Base-by-base conservation (phyloP, 2,113 vertebrate genomes). In the Lepus timidus region DNA sequence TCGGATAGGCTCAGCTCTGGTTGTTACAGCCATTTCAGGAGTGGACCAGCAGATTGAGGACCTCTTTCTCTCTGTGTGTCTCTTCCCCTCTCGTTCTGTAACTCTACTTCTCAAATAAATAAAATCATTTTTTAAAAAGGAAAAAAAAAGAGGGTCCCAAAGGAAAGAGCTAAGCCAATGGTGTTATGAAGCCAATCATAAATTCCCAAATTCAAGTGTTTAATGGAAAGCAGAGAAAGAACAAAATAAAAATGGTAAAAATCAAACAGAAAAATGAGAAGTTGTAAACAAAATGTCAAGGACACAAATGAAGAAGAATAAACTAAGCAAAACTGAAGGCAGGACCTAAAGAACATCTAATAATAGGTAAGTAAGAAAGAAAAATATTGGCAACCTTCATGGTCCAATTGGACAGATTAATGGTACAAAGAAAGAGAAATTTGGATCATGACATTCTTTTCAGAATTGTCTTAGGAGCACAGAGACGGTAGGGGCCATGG, bases 391-490 rank as follows among this genome's bases (percentile, higher is more conserved):
- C 55, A 11, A 36, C 67, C 36, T 89, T 90, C 70, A 14, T 67
- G 44, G 51, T 81, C 25, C 79, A 76, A 94, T 27, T 49, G 44
- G 33, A 94, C 61, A 91, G 44, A 87, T 3, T 79, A n/a, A 67
- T 6, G 58, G 22, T 61, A 49, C 36, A 93, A n/a, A 85, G 71
- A 76, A 58, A 55, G 20, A 82, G 31, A 85, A 68, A 94, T n/a
- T 58, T 76, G 49, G 12, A 86, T 92, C 16, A 33, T 25, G 23
- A 23, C 31, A 49, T 74, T 92, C 44, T 76, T 85, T 95, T 39
- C 62, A 89, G 23, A 94, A 90, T 81, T 88, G 67, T 88, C 94
- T 96, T 88, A 86, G 67, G 27, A 82, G 25, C n/a, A 90, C 4
- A 93, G 31, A 78, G 36, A 94, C 90, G 22, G 36, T 12, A 62